Evolutionary conservation across 2,888 invertebrate genomes (phyloP), one percentile per base, ranked within the genome.

Genomic region (Actias luna): DNA sequence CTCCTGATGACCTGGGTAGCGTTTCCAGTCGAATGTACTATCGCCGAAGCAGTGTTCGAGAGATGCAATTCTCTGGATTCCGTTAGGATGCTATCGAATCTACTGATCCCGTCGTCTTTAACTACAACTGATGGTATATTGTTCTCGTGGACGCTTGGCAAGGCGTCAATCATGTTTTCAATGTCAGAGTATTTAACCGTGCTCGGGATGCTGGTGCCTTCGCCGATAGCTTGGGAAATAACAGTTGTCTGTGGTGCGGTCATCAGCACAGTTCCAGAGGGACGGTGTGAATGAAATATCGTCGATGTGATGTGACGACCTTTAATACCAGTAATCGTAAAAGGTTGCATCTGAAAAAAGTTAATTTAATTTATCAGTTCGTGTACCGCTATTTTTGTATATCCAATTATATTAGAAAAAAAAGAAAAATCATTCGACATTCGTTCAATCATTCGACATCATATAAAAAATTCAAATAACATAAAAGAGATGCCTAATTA

Each of bases 1-100:
- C 92, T 76, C 42, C 92, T 74, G 12, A 93, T 93, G 10, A 93
- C 93, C 68, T 93, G 93, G 0, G 93, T 84, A 0, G 89, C 85
- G 72, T 89, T 85, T 1, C 83, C 84, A 0, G 86, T 73, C 0
- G 90, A 82, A 63, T 91, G 91, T 0, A 90, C 86, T 22, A 91
- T 88, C 0, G 90, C 84, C 0, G 91, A 87, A 0, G 89, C 83
- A 0, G 89, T 82, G 46, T 87, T 85, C 0, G 88, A 80, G 0
- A 88, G 73, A 36, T 87, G 87, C 0, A 88, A 63, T 63, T 91
- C 89, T 64, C 89, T 78, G 1, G 88, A 77, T 55, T 89, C 89
- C 29, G 80, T 83, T 1, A 91, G 76, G 1, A 91, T 80, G 57
- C 69, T 82, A 65, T 91, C 90, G 68, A 84, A 90, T 59, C 87